Conservation (phyloP, 2,888 invertebrate genomes). For the Parapristionchus giblindavisi region DNA sequence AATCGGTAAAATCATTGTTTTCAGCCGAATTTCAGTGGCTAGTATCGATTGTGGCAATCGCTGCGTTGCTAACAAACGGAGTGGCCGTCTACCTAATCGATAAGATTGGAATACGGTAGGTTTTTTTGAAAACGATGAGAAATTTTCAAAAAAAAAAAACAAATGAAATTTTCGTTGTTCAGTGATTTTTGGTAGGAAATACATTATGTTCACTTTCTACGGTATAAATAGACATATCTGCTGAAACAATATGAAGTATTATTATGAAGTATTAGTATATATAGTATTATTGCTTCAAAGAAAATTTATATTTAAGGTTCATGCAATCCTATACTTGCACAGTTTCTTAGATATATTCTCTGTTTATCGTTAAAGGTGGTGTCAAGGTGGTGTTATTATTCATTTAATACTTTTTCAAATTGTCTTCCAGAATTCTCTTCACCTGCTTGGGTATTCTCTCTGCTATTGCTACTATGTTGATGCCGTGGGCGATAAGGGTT, state of each 20-base stretch:
- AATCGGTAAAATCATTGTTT: background rate
- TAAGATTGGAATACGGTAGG: conserved; percentile 33
- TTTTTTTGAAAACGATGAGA: background rate
- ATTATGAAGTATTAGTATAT: no score
- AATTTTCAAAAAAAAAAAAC: background rate
- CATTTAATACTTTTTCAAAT: background rate
- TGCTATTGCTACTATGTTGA: conserved; percentile 59
- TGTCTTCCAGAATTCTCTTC: conserved; percentile 59
- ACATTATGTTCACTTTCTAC: no score
- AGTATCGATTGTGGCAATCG: conserved; percentile 65
- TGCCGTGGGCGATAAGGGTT: conserved; percentile 63
- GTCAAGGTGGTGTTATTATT: background rate
- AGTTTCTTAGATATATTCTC: no score
- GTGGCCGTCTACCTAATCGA: conserved; percentile 63
- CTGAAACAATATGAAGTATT: no score
- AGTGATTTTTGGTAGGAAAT: no score
- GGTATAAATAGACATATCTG: no score
- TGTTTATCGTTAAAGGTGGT: no score
- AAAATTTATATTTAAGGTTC: no score
- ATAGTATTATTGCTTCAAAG: no score
- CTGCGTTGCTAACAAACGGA: conserved; percentile 65
- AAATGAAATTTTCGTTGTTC: background rate
- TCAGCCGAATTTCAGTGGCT: conserved; percentile 56
- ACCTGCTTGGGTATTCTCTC: conserved; percentile 62
- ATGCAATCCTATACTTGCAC: no score